A percentile compares a stretch with the other conserved stretches of the same genome.
phyloP scores from a whole-genome alignment of 2,888 invertebrate genomes.

The Lycia hirtaria region DNA sequence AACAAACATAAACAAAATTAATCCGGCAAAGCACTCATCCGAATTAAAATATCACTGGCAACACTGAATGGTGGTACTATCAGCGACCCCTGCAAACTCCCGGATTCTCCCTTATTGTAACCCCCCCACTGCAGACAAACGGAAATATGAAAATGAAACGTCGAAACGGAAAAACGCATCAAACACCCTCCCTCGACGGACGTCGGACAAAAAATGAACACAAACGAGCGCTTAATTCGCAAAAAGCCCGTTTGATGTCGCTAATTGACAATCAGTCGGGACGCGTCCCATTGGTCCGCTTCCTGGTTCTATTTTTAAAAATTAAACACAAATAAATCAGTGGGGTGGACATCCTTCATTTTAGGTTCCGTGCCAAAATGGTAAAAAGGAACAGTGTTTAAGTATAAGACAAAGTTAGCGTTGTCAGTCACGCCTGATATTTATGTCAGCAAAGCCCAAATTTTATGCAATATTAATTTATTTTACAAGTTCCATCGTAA shows the following conservation, averaged over 20 bases:
- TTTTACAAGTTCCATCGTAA: no score
- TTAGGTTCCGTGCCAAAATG: slow-evolving; percentile 15
- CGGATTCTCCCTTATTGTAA: slow-evolving; percentile 58
- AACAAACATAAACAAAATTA: slow-evolving; percentile 19
- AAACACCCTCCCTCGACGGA: slow-evolving; percentile 68
- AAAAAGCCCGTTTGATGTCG: slow-evolving; percentile 86
- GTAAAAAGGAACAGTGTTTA: not conserved
- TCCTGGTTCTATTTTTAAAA: slow-evolving; percentile 81
- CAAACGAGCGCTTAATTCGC: slow-evolving; percentile 83
- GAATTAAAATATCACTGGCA: slow-evolving; percentile 40
- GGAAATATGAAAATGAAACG: slow-evolving; percentile 85
- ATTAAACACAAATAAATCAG: slow-evolving; percentile 83
- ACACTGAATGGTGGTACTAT: slow-evolving; percentile 36
- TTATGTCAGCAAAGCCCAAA: no score
- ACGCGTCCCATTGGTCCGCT: slow-evolving; percentile 81
- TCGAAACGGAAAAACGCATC: slow-evolving; percentile 81
- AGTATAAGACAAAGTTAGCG: no score
- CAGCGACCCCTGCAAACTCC: slow-evolving; percentile 14
- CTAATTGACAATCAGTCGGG: slow-evolving; percentile 85
- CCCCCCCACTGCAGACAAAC: slow-evolving; percentile 70
- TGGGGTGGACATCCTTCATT: slow-evolving; percentile 66
- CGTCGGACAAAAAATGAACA: slow-evolving; percentile 81
- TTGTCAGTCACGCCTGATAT: no score
- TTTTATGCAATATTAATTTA: no score
- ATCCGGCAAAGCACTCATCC: slow-evolving; percentile 37